Evolutionary conservation across 2,888 invertebrate species (phyloP), one percentile per base, ranked within the genome.

Genomic region (Morpho helenor): DNA sequence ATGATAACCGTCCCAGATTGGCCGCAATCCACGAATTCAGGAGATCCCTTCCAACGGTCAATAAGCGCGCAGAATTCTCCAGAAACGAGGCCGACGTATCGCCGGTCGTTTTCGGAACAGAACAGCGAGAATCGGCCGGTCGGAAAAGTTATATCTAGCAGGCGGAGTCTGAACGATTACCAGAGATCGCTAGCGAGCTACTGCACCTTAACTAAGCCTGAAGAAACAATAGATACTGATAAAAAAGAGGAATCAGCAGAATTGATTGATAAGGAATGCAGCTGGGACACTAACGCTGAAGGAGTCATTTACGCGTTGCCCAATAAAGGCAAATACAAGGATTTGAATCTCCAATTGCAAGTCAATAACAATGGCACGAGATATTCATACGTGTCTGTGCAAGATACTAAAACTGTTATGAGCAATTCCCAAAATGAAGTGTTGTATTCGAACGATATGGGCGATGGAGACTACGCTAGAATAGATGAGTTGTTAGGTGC

Each of bases 1-100:
- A 91, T 93, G 82, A 92, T 93, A 65, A 93, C 93, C 1, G 93
- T 93, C 2, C 93, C 92, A n/a, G 93, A 93, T 68, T 93, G 93
- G 93, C 91, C 92, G 0, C 86, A 84, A 60, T 83, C 76, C 61
- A 78, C 79, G 0, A 80, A 78, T 7, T 59, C 82, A 41, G 82
- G 82, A 22, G 70, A 80, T 0, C 76, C 87, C 0, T 82, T 86
- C 62, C 69, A 83, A 54, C 74, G 83, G 57, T 90, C 87, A 0
- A 84, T 87, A 46, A 87, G 86, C 67, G 89, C 87, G 3, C 87
- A 86, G 63, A 91, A 89, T 58, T 86, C 87, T 0, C 88, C 88
- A 44, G 90, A 89, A 78, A 87, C 85, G 55, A 71, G 89, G 53
- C 90, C 91, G 0, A 85, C 86, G 0, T 91, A 91, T 66, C 73